Evolutionary conservation across 2,113 vertebrate genomes (phyloP).

Genomic region (Octodon degus): DNA sequence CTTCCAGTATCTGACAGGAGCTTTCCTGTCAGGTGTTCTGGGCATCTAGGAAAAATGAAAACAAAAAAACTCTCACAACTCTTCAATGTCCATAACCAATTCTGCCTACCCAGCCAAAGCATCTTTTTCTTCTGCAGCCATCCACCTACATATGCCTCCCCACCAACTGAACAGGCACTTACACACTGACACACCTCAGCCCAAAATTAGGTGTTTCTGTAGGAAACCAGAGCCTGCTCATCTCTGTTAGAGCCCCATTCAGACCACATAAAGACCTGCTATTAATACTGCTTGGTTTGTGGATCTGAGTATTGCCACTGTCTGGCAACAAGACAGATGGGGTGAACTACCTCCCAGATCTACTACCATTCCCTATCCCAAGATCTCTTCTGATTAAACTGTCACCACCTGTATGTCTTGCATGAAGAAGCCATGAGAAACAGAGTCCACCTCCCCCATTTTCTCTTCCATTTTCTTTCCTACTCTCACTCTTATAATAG

Average conservation of each 20-base stretch:
- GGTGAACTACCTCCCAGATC: not conserved
- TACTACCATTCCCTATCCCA: not conserved
- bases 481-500: too few relatives aligned
- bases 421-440: too few relatives aligned
- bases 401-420: too few relatives aligned
- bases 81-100: not conserved
- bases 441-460: too few relatives aligned
- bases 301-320: not conserved
- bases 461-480: too few relatives aligned
- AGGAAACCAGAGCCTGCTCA: not conserved
- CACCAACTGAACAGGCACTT: not conserved
- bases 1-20: not conserved
- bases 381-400: not conserved
- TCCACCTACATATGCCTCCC: too few relatives aligned
- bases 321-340: not conserved
- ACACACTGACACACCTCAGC: not conserved
- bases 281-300: not conserved
- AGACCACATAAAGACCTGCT: not conserved
- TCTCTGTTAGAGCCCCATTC: not conserved
- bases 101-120: not conserved
- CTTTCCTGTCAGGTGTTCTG: not conserved
- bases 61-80: too few relatives aligned
- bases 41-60: too few relatives aligned
- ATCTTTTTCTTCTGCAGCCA: not conserved
- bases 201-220: not conserved